Conservation (phyloP, 1,140 invertebrate species). For the Dinoponera quadriceps region DNA sequence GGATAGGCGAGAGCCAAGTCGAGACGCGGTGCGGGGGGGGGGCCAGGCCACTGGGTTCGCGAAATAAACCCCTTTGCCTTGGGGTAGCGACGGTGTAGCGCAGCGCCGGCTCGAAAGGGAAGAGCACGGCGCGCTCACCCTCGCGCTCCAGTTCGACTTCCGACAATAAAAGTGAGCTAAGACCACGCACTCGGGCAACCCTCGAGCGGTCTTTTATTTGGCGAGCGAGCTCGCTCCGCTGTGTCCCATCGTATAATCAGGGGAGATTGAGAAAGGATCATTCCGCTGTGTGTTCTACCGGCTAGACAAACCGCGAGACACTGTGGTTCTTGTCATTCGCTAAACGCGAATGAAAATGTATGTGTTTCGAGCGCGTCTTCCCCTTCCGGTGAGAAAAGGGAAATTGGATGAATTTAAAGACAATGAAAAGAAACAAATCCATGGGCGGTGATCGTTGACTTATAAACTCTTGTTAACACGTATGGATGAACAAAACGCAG, state of each 20-base stretch:
- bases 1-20: constrained; percentile 68
- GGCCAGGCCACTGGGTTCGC: constrained; percentile 71
- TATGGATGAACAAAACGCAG: not conserved
- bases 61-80: constrained; percentile 78
- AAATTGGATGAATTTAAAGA: constrained; percentile 24
- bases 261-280: constrained; percentile 63
- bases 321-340: constrained; percentile 23
- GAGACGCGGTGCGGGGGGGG: constrained; percentile 37
- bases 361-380: constrained; percentile 19
- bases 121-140: constrained; percentile 48
- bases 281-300: constrained; percentile 21
- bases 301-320: constrained; percentile 27
- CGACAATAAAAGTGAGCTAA: constrained; percentile 75
- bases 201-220: constrained; percentile 60
- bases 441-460: not conserved
- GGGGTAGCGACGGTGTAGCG: constrained; percentile 46
- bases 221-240: constrained; percentile 38
- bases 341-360: constrained; percentile 13
- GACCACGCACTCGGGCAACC: constrained; percentile 45
- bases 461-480: constrained; percentile 9
- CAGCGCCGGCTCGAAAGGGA: constrained; percentile 58
- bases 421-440: not conserved
- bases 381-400: not conserved
- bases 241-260: constrained; percentile 67
- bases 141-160: constrained; percentile 70